Evolutionary conservation across 2,113 vertebrate genomes (phyloP).

Genomic region (Pteropus alecto): DNA sequence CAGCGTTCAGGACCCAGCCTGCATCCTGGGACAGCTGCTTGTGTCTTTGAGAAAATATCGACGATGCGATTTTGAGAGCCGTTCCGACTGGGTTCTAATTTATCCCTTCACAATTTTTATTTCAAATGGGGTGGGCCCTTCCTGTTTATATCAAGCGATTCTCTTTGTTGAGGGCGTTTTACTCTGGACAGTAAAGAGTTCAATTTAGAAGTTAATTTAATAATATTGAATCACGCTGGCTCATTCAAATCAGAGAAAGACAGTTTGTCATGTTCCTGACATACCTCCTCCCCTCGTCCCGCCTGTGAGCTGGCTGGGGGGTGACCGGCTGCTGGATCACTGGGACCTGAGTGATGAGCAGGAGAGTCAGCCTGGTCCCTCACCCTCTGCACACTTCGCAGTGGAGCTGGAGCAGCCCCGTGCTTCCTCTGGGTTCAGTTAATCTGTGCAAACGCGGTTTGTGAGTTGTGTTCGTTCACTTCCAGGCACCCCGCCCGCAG

Average conservation of each 20-base stretch:
- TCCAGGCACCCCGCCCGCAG: neutral
- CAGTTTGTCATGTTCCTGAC: rapidly evolving
- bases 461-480: neutral
- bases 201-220: neutral
- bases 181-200: neutral
- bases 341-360: neutral
- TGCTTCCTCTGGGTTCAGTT: neutral
- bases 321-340: no score
- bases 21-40: no score
- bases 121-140: neutral
- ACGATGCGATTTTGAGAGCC: neutral
- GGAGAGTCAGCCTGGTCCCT: neutral
- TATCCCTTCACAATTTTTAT: neutral
- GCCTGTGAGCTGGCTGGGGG: no score
- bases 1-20: no score
- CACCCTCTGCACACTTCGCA: neutral
- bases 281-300: rapidly evolving
- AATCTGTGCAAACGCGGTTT: neutral
- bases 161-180: neutral
- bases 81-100: neutral
- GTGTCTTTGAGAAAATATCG: neutral
- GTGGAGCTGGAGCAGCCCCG: neutral
- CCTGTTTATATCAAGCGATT: neutral
- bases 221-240: neutral
- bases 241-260: neutral